These are phyloP conservation scores for Metalampra italica DNA, from an alignment of 2,888 invertebrate genomes.

Conservation along the genomic window DNA sequence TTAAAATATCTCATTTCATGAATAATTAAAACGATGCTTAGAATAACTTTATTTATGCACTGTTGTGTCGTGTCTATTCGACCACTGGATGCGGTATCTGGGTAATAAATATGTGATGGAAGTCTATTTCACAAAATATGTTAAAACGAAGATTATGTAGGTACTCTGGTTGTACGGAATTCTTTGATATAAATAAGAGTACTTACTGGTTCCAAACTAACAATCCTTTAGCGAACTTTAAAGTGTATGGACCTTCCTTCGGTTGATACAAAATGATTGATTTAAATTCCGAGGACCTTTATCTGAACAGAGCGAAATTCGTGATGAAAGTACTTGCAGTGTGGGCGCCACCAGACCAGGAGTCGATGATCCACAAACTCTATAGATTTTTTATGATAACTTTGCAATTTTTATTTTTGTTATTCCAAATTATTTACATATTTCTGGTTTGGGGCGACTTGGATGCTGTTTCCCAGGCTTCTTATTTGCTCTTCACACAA, in stretches of 20 bases:
- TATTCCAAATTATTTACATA: slow-evolving; percentile 60
- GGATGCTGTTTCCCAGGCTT: slow-evolving; percentile 60
- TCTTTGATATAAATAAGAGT: too few species aligned
- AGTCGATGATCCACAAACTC: slow-evolving; percentile 27
- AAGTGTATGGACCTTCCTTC: background rate
- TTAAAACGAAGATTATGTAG: too few species aligned
- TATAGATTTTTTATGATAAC: slow-evolving; percentile 48
- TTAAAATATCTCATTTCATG: too few species aligned
- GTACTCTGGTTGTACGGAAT: too few species aligned
- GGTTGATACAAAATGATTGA: background rate
- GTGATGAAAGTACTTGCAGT: slow-evolving; percentile 63
- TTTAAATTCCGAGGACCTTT: slow-evolving; percentile 38
- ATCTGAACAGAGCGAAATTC: slow-evolving; percentile 53
- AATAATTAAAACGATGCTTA: too few species aligned
- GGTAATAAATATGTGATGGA: too few species aligned
- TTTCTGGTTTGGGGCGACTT: slow-evolving; percentile 61
- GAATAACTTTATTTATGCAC: too few species aligned
- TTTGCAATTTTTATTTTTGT: slow-evolving; percentile 52
- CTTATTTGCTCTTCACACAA: slow-evolving; percentile 60
- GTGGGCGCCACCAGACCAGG: slow-evolving; percentile 47
- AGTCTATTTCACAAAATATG: too few species aligned
- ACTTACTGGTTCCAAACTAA: too few species aligned
- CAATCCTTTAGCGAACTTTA: too few species aligned
- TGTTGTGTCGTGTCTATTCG: too few species aligned
- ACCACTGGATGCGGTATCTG: too few species aligned